Conservation (phyloP, 1,140 invertebrate species). For the Zeugodacus cucurbitae region DNA sequence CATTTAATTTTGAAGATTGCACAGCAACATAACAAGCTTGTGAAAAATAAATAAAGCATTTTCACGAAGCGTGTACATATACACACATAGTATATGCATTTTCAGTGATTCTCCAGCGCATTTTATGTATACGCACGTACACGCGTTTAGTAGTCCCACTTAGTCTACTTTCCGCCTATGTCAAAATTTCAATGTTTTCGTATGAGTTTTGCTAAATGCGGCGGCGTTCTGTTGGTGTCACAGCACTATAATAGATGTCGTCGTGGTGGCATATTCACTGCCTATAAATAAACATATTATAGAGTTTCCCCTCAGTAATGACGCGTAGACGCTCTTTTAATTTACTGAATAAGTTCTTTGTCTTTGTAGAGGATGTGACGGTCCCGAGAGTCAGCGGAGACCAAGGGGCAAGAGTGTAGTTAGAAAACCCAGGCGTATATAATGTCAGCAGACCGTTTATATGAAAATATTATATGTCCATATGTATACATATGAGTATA, state of each 20-base stretch:
- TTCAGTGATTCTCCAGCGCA: neutral
- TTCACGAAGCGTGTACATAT: neutral
- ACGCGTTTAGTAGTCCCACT: neutral
- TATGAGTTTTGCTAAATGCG: neutral
- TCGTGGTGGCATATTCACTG: neutral
- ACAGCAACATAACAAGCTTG: neutral
- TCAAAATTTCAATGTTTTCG: neutral
- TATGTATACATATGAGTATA: neutral
- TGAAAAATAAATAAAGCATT: neutral
- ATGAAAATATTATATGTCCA: neutral
- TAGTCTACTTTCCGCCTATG: neutral
- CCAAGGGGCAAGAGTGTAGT: neutral
- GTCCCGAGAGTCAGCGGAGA: neutral
- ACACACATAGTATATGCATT: neutral
- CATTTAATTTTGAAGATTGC: neutral
- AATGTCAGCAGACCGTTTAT: neutral
- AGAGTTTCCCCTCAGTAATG: slow-evolving; percentile 21
- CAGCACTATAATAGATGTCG: slow-evolving; percentile 30
- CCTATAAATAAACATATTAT: slow-evolving; percentile 40
- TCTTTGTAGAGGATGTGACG: neutral
- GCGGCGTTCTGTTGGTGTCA: slow-evolving; percentile 14
- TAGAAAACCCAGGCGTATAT: neutral
- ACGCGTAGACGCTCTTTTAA: slow-evolving; percentile 39
- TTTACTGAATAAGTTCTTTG: slow-evolving; percentile 26
- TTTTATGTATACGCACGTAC: neutral